Percentiles rank a stretch among this genome's conserved stretches.
phyloP scores from a whole-genome alignment of 2,888 invertebrate genomes.

The Coronaproctus castanopsis region DNA sequence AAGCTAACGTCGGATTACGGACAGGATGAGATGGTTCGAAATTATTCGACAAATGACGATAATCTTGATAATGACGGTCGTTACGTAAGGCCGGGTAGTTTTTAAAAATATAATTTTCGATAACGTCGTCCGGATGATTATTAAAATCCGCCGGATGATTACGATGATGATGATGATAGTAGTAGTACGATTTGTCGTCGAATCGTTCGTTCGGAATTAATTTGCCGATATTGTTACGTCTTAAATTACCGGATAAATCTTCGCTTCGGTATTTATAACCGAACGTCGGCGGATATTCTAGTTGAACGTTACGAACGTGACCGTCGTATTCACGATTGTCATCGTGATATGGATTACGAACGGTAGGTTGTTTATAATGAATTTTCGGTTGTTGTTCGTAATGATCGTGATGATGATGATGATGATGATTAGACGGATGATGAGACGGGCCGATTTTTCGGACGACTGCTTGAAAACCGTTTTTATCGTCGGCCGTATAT shows the following conservation, averaged over 20 bases:
- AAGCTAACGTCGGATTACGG: no score
- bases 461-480: conserved; percentile 52
- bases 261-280: no score
- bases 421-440: conserved; percentile 11
- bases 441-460: conserved; percentile 14
- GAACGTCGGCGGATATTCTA: background rate
- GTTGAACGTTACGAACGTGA: background rate
- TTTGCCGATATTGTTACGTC: no score
- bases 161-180: conserved; percentile 3
- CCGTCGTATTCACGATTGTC: background rate
- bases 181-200: background rate
- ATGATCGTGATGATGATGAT: conserved; percentile 7
- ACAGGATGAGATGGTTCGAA: no score
- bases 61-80: no score
- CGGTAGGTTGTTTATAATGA: conserved; percentile 11
- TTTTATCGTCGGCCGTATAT: conserved; percentile 55
- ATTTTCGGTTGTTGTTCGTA: no score
- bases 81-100: no score
- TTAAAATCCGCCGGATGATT: background rate
- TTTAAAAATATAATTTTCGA: no score
- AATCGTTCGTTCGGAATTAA: no score
- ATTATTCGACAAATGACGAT: no score
- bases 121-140: conserved; percentile 3
- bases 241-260: no score
- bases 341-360: conserved; percentile 3